phyloP scores from a whole-genome alignment of 2,888 invertebrate species.

The Leucania comma region DNA sequence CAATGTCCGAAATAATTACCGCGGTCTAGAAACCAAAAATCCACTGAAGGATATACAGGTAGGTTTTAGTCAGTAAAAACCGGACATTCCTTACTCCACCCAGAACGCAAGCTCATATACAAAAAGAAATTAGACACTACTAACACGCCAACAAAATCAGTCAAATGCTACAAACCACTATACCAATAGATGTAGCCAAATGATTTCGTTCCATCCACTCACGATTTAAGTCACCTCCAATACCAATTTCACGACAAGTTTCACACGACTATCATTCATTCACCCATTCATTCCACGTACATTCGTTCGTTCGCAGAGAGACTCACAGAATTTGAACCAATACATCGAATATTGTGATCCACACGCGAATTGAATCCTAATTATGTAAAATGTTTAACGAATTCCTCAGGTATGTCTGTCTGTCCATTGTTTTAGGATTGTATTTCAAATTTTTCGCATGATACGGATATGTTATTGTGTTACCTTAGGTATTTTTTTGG shows the following conservation, averaged over 20 bases:
- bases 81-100: too few species aligned
- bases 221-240: slow-evolving; percentile 25
- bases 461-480: slow-evolving; percentile 3
- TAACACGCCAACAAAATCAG: neutral
- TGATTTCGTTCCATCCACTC: neutral
- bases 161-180: too few species aligned
- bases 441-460: slow-evolving; percentile 43
- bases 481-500: slow-evolving; percentile 27
- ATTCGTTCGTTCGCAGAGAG: slow-evolving; percentile 42
- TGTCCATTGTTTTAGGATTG: slow-evolving; percentile 41
- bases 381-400: slow-evolving; percentile 50
- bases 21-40: too few species aligned
- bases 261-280: slow-evolving; percentile 33
- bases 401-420: slow-evolving; percentile 36
- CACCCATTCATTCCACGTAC: slow-evolving; percentile 45
- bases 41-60: too few species aligned
- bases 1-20: too few species aligned
- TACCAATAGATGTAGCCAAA: too few species aligned
- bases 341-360: slow-evolving; percentile 62
- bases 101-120: too few species aligned
- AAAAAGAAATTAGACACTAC: too few species aligned
- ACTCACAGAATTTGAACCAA: slow-evolving; percentile 58
- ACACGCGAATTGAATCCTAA: slow-evolving; percentile 57
- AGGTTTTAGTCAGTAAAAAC: too few species aligned
- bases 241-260: slow-evolving; percentile 35